Percentiles rank a stretch among this genome's conserved stretches.
These are phyloP conservation scores for Tonatia bakeri DNA, from an alignment of 2,113 vertebrate species.

Conservation along the genomic window DNA sequence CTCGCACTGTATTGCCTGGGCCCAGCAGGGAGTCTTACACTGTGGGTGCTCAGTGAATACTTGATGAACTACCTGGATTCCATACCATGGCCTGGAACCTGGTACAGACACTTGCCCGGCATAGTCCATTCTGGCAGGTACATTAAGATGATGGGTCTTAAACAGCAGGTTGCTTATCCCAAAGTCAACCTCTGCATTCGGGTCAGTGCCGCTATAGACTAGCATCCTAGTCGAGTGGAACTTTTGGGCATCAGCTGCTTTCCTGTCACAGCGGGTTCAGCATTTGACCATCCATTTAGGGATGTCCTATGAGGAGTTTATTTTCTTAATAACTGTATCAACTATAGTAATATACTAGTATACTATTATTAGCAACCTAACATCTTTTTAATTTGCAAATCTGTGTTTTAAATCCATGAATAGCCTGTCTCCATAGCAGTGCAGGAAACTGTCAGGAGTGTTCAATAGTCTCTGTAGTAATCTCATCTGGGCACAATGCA, in stretches of 20 bases:
- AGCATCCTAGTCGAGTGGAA: background rate
- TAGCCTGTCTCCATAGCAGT: background rate
- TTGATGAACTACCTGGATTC: background rate
- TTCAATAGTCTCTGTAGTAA: background rate
- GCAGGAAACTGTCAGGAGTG: background rate
- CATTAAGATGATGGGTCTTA: background rate
- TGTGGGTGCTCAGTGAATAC: background rate
- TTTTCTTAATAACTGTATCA: background rate
- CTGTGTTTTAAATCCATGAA: background rate
- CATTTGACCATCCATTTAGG: background rate
- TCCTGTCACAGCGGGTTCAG: background rate
- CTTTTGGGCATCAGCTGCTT: background rate
- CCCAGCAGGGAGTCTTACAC: fast-evolving
- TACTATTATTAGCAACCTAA: background rate
- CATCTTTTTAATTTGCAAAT: slow-evolving; percentile 67
- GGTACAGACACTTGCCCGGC: background rate
- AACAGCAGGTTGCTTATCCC: background rate
- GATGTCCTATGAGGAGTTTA: background rate
- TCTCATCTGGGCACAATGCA: background rate
- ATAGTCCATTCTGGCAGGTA: background rate
- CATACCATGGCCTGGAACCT: background rate
- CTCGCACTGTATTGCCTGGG: background rate
- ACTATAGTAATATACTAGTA: background rate
- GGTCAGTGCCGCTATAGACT: background rate
- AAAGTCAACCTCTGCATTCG: background rate